Evolutionary conservation across 2,113 vertebrate species (phyloP).

Genomic region (Sinocyclocheilus maitianheensis): DNA sequence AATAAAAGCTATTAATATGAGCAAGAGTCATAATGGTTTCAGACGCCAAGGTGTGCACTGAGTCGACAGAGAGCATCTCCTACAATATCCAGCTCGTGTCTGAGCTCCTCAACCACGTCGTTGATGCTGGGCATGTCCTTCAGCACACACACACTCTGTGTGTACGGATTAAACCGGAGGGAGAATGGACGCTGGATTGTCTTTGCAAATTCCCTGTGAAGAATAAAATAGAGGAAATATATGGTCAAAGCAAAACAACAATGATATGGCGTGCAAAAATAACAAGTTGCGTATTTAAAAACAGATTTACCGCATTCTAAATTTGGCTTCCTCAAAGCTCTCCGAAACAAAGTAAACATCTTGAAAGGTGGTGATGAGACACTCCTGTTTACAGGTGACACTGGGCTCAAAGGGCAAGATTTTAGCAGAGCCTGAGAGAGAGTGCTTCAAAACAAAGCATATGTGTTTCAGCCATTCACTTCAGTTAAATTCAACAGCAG

Average conservation of each 20-base stretch:
- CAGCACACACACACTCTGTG: conserved; percentile 89
- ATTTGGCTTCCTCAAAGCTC: conserved; percentile 89
- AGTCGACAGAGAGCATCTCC: conserved; percentile 88
- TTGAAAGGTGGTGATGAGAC: conserved; percentile 87
- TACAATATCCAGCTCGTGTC: conserved; percentile 88
- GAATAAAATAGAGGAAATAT: background rate
- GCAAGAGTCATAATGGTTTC: conserved; percentile 54
- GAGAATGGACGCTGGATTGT: conserved; percentile 94
- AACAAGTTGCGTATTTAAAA: background rate
- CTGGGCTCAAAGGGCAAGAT: conserved; percentile 84
- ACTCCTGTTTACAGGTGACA: conserved; percentile 83
- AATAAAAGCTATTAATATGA: conserved; percentile 22
- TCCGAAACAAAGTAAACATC: conserved; percentile 87
- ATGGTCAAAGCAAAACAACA: background rate
- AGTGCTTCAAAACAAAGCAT: conserved; percentile 70
- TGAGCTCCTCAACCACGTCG: conserved; percentile 85
- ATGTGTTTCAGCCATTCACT: background rate
- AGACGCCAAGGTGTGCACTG: conserved; percentile 83
- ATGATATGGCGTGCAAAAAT: background rate
- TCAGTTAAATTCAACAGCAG: background rate
- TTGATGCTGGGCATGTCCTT: conserved; percentile 90
- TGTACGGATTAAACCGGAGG: conserved; percentile 93
- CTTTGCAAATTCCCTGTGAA: conserved; percentile 93
- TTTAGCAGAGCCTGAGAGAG: conserved; percentile 79
- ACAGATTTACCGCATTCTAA: conserved; percentile 81